A percentile compares a stretch with the other conserved stretches of the same genome.
phyloP scores from a whole-genome alignment of 2,113 vertebrate genomes.

The Jaculus jaculus region DNA sequence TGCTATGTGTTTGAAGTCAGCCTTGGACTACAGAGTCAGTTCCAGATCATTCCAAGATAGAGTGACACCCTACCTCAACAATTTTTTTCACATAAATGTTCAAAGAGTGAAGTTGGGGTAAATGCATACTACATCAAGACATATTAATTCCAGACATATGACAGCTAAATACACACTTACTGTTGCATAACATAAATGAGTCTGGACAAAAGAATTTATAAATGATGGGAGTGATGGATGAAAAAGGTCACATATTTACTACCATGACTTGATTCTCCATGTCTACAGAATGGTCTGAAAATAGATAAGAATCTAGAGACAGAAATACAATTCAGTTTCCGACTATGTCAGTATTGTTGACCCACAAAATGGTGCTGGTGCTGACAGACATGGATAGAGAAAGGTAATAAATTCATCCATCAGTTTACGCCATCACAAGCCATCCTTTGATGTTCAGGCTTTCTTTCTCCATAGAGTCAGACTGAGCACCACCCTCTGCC shows the following conservation, averaged over 20 bases:
- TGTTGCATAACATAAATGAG: not conserved
- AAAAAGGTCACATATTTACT: no score
- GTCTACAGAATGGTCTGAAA: not conserved
- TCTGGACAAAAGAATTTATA: not conserved
- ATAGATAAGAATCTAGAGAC: not conserved
- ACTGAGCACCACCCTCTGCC: not conserved
- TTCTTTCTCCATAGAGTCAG: no score
- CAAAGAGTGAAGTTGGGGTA: not conserved
- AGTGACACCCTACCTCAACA: no score
- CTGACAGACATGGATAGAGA: not conserved
- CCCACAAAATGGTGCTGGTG: not conserved
- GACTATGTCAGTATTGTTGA: not conserved
- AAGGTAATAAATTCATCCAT: not conserved
- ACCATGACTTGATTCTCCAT: not conserved
- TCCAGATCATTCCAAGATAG: no score
- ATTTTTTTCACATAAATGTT: conserved; percentile 49
- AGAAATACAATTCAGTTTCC: not conserved
- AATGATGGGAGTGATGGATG: fast-evolving
- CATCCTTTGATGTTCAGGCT: no score
- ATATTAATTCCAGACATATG: not conserved
- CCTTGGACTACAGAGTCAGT: no score
- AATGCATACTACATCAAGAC: not conserved
- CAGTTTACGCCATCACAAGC: not conserved
- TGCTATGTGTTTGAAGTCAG: no score
- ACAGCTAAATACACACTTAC: not conserved